Evolutionary conservation across 2,113 vertebrate species (phyloP), one percentile per base, ranked within the genome.

Genomic region (Perognathus longimembris): DNA sequence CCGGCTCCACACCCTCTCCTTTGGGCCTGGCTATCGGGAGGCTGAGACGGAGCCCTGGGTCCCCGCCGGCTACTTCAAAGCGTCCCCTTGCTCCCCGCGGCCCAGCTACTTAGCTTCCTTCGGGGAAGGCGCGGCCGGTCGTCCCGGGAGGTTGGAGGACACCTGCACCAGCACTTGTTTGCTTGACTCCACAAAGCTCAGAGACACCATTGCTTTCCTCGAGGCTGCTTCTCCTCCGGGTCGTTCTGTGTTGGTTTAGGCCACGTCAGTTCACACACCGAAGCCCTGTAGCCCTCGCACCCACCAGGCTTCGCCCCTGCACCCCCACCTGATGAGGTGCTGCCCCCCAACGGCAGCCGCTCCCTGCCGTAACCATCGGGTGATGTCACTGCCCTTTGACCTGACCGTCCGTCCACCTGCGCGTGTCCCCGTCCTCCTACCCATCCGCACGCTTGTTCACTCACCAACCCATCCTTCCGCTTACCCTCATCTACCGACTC

Each of bases 231-330:
- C 54, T 50, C 30, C 38, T n/a, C 67, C 4, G 6, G 22, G 1
- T 18, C 21, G 8, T 8, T 6, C 38, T 71, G 4, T 30, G 45
- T 34, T 21, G 22, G 17, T 30, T 50, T 18, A 66, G 20, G 14
- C n/a, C 17, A 6, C 15, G 30, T 9, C 32, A 30, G 40, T 59
- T 50, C 40, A 21, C 64, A 26, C 28, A 70, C 34, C 45, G 18
- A 17, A 22, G 20, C 10, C 24, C 73, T 57, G n/a, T 3, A 5
- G 40, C 14, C 5, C 8, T 63, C 1, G 1, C 4, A 15, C 4
- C 15, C 70, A 73, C 4, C 14, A 18, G 2, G 28, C 28, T 24
- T 45, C 4, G 4, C 36, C 32, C 50, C 5, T 22, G 26, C 28
- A 59, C 45, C 12, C 12, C 40, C 3, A 4, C 26, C 57, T 45